Evolutionary conservation across 1,140 invertebrate genomes (phyloP), one percentile per base, ranked within the genome.

Genomic region (Chironomus striatipennis): DNA sequence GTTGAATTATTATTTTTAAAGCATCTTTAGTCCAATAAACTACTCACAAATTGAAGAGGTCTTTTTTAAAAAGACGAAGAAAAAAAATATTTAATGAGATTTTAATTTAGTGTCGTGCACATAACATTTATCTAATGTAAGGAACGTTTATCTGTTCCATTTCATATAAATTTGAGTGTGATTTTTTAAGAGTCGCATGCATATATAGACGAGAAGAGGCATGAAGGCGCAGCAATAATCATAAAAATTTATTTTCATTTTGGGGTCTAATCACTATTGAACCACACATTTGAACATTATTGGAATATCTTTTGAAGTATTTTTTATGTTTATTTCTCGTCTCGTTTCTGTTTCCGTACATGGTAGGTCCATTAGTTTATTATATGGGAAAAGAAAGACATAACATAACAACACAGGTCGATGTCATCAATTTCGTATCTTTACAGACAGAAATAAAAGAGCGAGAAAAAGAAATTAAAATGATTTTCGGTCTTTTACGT

Each of bases 281-380:
- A 57, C 47, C n/a, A 57, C 47, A 57, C 47, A 57, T 57, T 57
- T 57, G 47, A 57, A 57, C 47, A 57, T 57, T 57, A 57, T 57
- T 57, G 47, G 47, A 57, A 57, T 12, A 57, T 57, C n/a, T 34
- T 34, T 34, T 34, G 24, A 34, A 34, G 24, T 34, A 34, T 34
- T 34, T 34, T 34, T 34, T 34, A 34, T 34, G 24, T 34, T 34
- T 34, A 34, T 34, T 34, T 34, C 24, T 34, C n/a, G 24, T 34
- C 24, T 34, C 24, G 24, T 18, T n/a, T 70, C 65, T 70, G 20
- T 20, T 70, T 18, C 65, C 17, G n/a, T 18, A 21, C 65, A 70
- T 70, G 65, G 65, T 70, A 21, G 65, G 65, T 70, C 65, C 65
- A 70, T 70, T 70, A 70, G 65, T 67, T 70, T 34, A 34, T 34